Evolutionary conservation across 1,140 invertebrate species (phyloP).

Genomic region (Amphibalanus amphitrite): DNA sequence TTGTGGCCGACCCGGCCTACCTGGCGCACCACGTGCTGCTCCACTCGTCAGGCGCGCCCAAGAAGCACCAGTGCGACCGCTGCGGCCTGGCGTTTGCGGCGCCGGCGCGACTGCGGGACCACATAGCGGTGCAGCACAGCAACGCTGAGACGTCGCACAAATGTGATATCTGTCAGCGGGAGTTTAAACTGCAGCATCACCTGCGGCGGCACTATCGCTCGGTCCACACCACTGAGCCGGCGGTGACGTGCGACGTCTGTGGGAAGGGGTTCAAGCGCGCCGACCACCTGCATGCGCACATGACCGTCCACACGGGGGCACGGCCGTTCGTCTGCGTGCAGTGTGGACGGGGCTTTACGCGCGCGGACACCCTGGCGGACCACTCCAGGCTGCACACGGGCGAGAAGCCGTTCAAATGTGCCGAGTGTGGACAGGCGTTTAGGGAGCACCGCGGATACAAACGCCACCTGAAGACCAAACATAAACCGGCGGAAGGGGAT

Average conservation of each 20-base stretch:
- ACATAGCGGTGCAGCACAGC: not conserved
- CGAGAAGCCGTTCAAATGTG: slow-evolving; percentile 80
- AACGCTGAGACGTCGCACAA: not conserved
- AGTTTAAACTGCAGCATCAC: not conserved
- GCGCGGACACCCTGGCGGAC: not conserved
- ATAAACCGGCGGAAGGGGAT: not conserved
- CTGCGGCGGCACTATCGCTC: not conserved
- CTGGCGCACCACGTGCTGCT: not conserved
- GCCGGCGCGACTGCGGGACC: not conserved
- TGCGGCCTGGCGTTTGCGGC: not conserved
- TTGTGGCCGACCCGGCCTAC: not conserved
- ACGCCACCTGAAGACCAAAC: not conserved
- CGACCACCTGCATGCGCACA: slow-evolving; percentile 1
- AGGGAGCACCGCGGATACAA: not conserved
- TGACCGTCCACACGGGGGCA: slow-evolving; percentile 3
- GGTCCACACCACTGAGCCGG: not conserved
- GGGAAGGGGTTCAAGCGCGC: slow-evolving; percentile 1
- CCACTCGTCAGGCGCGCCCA: not conserved
- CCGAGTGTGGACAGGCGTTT: slow-evolving; percentile 73
- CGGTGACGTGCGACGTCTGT: slow-evolving; percentile 2
- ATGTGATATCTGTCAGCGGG: not conserved
- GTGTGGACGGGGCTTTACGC: slow-evolving; percentile 3
- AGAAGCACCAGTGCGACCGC: not conserved
- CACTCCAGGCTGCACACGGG: slow-evolving; percentile 30
- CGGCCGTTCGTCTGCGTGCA: slow-evolving; percentile 1